Percentiles rank a stretch among this genome's conserved stretches.
phyloP scores from a whole-genome alignment of 92 coral and sea anemone genomes.

The Montipora capitata region DNA sequence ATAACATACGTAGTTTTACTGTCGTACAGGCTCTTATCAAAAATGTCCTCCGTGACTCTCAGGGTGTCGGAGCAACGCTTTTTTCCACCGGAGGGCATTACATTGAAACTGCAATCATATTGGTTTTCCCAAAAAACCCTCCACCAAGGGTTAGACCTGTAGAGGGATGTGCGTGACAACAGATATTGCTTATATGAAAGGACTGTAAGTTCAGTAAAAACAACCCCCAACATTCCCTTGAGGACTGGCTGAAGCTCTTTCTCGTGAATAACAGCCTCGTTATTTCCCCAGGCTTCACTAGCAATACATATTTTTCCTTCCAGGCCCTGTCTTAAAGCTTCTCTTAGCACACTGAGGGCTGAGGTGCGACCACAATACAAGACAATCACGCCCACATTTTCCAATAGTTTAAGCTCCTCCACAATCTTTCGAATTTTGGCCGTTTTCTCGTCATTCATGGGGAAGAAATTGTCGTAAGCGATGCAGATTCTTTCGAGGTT shows the following conservation, averaged over 20 bases:
- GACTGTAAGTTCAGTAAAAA: slow-evolving; percentile 65
- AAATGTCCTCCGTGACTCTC: slow-evolving; percentile 56
- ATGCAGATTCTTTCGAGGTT: slow-evolving; percentile 69
- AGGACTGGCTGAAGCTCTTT: slow-evolving; percentile 47
- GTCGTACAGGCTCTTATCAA: slow-evolving; percentile 52
- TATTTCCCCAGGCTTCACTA: slow-evolving; percentile 87
- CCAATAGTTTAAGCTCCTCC: slow-evolving; percentile 49
- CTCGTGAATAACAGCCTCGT: slow-evolving; percentile 4
- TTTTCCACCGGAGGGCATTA: slow-evolving; percentile 1
- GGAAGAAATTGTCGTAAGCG: slow-evolving; percentile 83
- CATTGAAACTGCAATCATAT: slow-evolving; percentile 70
- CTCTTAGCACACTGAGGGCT: slow-evolving; percentile 53
- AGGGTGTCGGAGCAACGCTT: slow-evolving; percentile 50
- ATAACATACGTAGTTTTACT: slow-evolving; percentile 83
- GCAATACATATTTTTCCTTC: slow-evolving; percentile 82
- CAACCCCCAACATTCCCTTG: slow-evolving; percentile 83
- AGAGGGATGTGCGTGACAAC: slow-evolving; percentile 60
- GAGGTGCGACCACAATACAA: slow-evolving; percentile 46
- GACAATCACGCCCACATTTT: slow-evolving; percentile 69
- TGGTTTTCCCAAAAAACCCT: slow-evolving; percentile 76
- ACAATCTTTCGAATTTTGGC: slow-evolving; percentile 62
- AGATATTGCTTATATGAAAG: slow-evolving; percentile 65
- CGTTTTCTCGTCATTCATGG: slow-evolving; percentile 16
- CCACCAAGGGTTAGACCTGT: slow-evolving; percentile 84
- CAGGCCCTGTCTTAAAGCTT: slow-evolving; percentile 68